These are phyloP conservation scores for Himantopus leucocephalus DNA, from an alignment of 2,113 vertebrate species.

Conservation along the genomic window DNA sequence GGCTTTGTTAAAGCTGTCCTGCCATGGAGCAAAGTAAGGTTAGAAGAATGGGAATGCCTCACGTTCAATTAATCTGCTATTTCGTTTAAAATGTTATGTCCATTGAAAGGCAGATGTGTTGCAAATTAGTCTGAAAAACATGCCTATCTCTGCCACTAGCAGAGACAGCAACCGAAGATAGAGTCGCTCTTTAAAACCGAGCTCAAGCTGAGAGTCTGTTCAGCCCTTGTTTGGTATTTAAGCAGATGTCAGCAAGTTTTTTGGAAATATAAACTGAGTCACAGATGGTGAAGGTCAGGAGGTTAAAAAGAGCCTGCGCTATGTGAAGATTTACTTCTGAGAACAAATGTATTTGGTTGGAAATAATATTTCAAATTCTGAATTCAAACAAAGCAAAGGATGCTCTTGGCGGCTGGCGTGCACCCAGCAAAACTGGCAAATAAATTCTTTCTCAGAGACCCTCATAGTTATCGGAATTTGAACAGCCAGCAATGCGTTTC, in stretches of 20 bases:
- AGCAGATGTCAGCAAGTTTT: slow-evolving; percentile 12
- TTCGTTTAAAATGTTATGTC: not conserved
- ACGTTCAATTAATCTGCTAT: not conserved
- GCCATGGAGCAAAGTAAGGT: not conserved
- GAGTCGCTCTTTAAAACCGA: not conserved
- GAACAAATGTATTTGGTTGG: not conserved
- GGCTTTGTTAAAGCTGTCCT: not conserved
- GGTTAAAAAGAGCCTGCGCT: not conserved
- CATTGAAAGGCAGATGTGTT: not conserved
- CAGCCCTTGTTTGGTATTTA: not conserved
- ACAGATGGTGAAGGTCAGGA: slow-evolving; percentile 9
- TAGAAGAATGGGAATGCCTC: not conserved
- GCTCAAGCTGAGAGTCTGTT: not conserved
- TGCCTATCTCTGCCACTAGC: not conserved
- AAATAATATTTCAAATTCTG: not conserved
- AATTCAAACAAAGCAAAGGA: not conserved
- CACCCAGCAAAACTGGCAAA: not conserved
- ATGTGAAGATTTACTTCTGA: slow-evolving; percentile 17
- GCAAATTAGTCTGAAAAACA: not conserved
- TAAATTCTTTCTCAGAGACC: not conserved
- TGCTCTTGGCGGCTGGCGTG: not conserved
- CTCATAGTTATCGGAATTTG: not conserved
- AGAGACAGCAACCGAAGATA: not conserved
- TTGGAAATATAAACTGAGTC: not conserved
- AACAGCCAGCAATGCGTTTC: not conserved